Percentiles rank a stretch among this genome's conserved stretches.
Conservation (phyloP, 2,888 invertebrate genomes). For the Ennomos quercinarius region DNA sequence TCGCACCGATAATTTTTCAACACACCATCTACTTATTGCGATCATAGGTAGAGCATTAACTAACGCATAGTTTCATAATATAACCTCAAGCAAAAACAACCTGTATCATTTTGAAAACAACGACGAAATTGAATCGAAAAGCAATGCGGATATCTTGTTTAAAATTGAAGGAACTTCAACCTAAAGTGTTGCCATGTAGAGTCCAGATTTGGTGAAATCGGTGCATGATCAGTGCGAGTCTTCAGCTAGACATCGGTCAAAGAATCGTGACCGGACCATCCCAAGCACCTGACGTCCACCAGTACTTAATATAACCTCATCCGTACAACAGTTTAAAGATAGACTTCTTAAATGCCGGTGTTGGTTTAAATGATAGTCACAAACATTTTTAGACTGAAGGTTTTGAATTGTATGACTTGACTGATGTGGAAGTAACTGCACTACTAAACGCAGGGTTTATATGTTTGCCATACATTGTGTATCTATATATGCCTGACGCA, state of each 20-base stretch:
- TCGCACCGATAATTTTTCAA: conserved; percentile 85
- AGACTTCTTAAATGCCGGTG: conserved; percentile 64
- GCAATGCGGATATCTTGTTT: conserved; percentile 27
- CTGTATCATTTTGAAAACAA: conserved; percentile 21
- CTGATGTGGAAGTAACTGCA: background rate
- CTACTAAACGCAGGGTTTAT: too few species aligned
- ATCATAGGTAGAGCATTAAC: conserved; percentile 83
- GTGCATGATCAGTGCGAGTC: conserved; percentile 52
- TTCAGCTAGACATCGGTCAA: conserved; percentile 81
- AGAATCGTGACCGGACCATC: conserved; percentile 82
- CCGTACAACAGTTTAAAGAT: conserved; percentile 65
- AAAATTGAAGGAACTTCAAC: conserved; percentile 34
- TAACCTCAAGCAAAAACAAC: conserved; percentile 44
- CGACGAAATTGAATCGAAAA: conserved; percentile 40
- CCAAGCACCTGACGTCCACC: conserved; percentile 81
- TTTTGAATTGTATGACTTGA: conserved; percentile 10
- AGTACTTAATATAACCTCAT: conserved; percentile 75
- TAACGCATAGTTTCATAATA: conserved; percentile 70
- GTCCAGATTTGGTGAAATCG: conserved; percentile 45
- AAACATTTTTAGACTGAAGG: conserved; percentile 21
- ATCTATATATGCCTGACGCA: too few species aligned
- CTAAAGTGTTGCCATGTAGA: conserved; percentile 25
- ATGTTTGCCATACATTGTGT: too few species aligned
- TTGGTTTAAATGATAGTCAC: conserved; percentile 37
- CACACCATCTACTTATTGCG: conserved; percentile 85